A percentile compares a stretch with the other conserved stretches of the same genome.
Evolutionary conservation across 2,888 invertebrate species (phyloP).

Genomic region (Lydus trimaculatus): DNA sequence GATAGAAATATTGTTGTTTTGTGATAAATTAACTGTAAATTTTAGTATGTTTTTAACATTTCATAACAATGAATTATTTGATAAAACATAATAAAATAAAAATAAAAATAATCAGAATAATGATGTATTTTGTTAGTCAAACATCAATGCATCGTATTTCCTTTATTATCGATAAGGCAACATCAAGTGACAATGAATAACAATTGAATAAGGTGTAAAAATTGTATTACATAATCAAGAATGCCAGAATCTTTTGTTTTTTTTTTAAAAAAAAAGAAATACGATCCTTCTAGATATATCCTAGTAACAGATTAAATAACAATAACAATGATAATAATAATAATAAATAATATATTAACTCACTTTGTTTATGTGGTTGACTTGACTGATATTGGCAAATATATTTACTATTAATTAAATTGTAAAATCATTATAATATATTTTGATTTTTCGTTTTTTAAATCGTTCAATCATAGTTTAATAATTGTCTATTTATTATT

Average conservation of each 20-base stretch:
- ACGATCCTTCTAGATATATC: not conserved
- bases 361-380: slow-evolving; percentile 47
- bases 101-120: not conserved
- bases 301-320: not conserved
- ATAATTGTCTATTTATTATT: slow-evolving; percentile 1
- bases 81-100: not conserved
- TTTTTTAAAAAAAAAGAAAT: no score
- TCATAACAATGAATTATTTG: not conserved
- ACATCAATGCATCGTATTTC: not conserved
- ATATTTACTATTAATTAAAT: slow-evolving; percentile 36
- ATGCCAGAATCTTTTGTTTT: no score
- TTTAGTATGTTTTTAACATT: not conserved
- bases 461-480: slow-evolving; percentile 48
- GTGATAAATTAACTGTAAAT: not conserved
- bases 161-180: not conserved
- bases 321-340: no score
- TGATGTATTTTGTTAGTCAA: not conserved
- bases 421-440: slow-evolving; percentile 45
- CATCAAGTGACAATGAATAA: not conserved
- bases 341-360: slow-evolving; percentile 26
- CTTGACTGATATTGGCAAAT: slow-evolving; percentile 39
- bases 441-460: slow-evolving; percentile 50
- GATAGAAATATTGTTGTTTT: no score
- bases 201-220: not conserved
- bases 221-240: not conserved